Evolutionary conservation across 2,113 vertebrate genomes (phyloP).

Genomic region (Centropus unirufus): DNA sequence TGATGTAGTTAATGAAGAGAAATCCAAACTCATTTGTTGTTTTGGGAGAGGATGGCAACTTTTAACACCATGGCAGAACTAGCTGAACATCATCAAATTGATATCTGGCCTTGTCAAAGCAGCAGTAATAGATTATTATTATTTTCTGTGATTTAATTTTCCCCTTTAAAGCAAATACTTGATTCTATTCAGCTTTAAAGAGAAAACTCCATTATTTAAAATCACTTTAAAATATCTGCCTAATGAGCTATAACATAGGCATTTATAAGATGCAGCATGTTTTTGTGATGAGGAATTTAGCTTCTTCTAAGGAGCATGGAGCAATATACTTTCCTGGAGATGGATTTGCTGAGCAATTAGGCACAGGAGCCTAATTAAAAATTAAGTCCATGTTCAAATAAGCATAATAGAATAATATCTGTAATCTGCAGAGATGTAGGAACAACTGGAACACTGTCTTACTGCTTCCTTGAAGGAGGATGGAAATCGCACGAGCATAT

Average conservation of each 20-base stretch:
- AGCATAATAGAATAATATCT: slow-evolving; percentile 34
- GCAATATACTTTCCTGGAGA: slow-evolving; percentile 53
- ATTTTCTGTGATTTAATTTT: neutral
- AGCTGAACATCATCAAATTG: slow-evolving; percentile 16
- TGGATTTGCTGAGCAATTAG: slow-evolving; percentile 67
- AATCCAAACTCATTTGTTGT: slow-evolving; percentile 48
- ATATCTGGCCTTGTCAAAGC: slow-evolving; percentile 23
- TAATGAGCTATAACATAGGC: slow-evolving; percentile 49
- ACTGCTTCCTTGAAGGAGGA: neutral
- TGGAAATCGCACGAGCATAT: neutral
- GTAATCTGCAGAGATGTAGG: slow-evolving; percentile 10
- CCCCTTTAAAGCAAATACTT: slow-evolving; percentile 40
- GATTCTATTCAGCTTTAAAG: slow-evolving; percentile 49
- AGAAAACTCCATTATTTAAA: slow-evolving; percentile 52
- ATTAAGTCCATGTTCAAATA: slow-evolving; percentile 68
- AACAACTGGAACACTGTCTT: slow-evolving; percentile 4
- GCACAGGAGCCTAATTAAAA: slow-evolving; percentile 72
- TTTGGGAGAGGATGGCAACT: slow-evolving; percentile 12
- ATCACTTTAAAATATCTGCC: slow-evolving; percentile 23
- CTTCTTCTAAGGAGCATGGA: slow-evolving; percentile 34
- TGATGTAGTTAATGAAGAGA: slow-evolving; percentile 51
- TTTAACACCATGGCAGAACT: neutral
- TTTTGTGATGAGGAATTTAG: slow-evolving; percentile 45
- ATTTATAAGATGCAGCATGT: neutral
- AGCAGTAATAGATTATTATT: slow-evolving; percentile 20